A percentile compares a stretch with the other conserved stretches of the same genome.
These are phyloP conservation scores for Panulirus ornatus DNA, from an alignment of 1,140 invertebrate genomes.

Conservation along the genomic window DNA sequence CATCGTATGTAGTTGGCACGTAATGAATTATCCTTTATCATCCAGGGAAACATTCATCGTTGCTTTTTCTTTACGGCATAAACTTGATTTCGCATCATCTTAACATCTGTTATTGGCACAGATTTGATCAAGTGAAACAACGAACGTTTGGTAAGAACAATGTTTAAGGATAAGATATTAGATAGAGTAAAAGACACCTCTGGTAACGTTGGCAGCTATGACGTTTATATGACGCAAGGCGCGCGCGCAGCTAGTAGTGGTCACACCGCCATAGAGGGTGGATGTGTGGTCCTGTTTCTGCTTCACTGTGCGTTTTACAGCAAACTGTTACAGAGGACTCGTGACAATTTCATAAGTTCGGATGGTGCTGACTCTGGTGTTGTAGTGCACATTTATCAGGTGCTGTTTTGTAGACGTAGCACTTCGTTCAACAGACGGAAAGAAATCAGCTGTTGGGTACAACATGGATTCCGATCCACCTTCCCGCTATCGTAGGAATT, in stretches of 20 bases:
- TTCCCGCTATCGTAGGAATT: background rate
- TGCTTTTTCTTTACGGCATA: too few relatives aligned
- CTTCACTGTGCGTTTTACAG: background rate
- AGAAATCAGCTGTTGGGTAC: background rate
- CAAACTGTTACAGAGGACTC: background rate
- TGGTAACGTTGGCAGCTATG: too few relatives aligned
- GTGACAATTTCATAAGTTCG: background rate
- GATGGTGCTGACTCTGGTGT: background rate
- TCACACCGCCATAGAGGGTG: background rate
- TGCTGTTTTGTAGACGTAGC: background rate
- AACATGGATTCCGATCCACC: background rate
- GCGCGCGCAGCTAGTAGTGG: background rate
- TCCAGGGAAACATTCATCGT: too few relatives aligned
- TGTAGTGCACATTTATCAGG: background rate
- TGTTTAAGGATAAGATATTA: too few relatives aligned
- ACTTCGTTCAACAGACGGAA: background rate
- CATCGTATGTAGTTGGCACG: too few relatives aligned
- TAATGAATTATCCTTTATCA: too few relatives aligned
- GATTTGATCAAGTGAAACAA: too few relatives aligned
- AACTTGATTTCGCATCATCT: too few relatives aligned
- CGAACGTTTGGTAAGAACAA: too few relatives aligned
- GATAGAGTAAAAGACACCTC: too few relatives aligned
- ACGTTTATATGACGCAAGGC: conserved; percentile 2
- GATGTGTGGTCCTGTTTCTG: background rate
- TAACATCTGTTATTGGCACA: too few relatives aligned